phyloP scores from a whole-genome alignment of 2,113 vertebrate genomes.

The Pterocles orientalis region DNA sequence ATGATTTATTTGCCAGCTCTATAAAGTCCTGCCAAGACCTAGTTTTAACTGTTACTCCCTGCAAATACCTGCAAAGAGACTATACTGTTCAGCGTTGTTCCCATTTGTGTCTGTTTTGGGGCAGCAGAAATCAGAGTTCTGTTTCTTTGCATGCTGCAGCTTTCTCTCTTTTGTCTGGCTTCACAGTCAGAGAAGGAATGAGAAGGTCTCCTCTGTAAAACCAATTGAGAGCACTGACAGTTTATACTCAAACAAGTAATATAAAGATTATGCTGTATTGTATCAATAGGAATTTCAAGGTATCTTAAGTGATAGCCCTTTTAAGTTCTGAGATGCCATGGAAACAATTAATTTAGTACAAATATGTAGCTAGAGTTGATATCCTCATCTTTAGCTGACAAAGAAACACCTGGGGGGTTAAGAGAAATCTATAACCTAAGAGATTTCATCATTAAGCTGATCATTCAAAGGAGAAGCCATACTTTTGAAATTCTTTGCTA shows the following conservation, averaged over 20 bases:
- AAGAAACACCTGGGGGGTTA: accelerated
- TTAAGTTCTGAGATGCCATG: not conserved
- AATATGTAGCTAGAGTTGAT: not conserved
- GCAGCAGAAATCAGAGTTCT: not conserved
- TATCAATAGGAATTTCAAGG: not conserved
- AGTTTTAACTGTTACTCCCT: not conserved
- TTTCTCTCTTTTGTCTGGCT: not conserved
- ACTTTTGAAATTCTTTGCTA: not conserved
- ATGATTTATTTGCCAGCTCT: not conserved
- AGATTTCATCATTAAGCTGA: not conserved
- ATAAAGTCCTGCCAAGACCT: not conserved
- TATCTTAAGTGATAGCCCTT: not conserved
- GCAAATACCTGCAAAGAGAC: not conserved
- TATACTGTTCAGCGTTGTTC: not conserved
- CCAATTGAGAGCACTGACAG: not conserved
- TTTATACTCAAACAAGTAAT: not conserved
- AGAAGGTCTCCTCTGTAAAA: not conserved
- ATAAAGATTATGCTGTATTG: not conserved
- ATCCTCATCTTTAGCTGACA: not conserved
- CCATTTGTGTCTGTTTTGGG: not conserved
- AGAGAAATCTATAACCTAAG: not conserved
- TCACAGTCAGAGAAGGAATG: not conserved
- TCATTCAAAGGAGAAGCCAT: not conserved
- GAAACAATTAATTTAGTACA: not conserved
- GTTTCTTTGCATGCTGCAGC: not conserved